phyloP scores from a whole-genome alignment of 2,113 vertebrate species.

The Lophochroa leadbeateri region DNA sequence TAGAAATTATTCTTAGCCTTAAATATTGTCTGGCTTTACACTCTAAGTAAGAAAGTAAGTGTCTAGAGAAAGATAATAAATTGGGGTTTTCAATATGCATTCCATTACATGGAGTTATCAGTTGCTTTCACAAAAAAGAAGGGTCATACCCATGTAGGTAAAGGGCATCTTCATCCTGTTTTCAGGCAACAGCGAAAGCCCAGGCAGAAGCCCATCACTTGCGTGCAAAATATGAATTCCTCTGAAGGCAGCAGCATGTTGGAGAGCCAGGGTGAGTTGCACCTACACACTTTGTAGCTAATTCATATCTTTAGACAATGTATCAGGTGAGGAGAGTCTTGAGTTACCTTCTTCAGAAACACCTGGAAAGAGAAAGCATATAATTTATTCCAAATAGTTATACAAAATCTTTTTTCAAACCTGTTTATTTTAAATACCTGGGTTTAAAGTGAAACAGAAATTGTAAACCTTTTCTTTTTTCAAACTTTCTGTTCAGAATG shows the following conservation, averaged over 20 bases:
- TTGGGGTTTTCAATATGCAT: not conserved
- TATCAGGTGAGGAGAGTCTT: fast-evolving
- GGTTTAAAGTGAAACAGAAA: not conserved
- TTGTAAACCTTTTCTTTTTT: not conserved
- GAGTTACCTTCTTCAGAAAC: not conserved
- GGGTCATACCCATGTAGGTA: fast-evolving
- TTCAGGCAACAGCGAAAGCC: not conserved
- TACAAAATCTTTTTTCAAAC: not conserved
- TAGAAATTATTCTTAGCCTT: not conserved
- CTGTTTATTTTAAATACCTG: not conserved
- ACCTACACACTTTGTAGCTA: fast-evolving
- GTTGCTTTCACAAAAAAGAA: not conserved
- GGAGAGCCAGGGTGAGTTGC: not conserved
- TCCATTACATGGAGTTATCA: not conserved
- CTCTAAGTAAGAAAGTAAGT: not conserved
- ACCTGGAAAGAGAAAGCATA: not conserved
- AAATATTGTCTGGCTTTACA: not conserved
- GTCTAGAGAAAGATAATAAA: not conserved
- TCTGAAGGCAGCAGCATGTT: fast-evolving
- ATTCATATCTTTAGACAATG: fast-evolving
- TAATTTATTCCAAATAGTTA: not conserved
- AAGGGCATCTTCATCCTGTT: not conserved
- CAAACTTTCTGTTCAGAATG: not conserved
- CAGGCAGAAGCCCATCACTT: not conserved
- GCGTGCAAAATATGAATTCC: fast-evolving